Evolutionary conservation across 2,113 vertebrate species (phyloP).

Genomic region (Eptesicus fuscus): DNA sequence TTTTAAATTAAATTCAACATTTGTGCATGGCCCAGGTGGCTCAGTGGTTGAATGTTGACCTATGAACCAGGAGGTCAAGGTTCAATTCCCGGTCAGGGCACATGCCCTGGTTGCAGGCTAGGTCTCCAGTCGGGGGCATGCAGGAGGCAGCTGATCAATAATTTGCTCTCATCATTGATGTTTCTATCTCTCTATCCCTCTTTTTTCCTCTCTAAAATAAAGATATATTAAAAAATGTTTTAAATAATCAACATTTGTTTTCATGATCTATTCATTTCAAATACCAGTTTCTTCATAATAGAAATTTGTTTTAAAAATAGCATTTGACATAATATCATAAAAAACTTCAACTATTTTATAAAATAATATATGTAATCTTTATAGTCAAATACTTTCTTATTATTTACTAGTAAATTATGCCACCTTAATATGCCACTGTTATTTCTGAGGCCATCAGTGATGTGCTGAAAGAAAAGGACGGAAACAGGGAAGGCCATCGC

Average conservation of each 20-base stretch:
- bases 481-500: neutral
- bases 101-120: no score
- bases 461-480: conserved; percentile 41
- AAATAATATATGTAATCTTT: neutral
- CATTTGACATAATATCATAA: neutral
- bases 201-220: no score
- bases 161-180: no score
- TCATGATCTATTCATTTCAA: neutral
- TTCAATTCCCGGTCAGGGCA: no score
- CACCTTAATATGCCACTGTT: neutral
- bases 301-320: neutral
- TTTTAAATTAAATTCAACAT: neutral
- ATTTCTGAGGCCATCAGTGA: neutral
- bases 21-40: no score
- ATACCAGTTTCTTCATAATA: neutral
- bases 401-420: conserved; percentile 8
- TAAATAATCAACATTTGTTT: neutral
- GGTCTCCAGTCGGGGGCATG: no score
- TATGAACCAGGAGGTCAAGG: no score
- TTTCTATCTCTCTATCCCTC: no score
- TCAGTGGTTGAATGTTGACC: no score
- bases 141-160: no score
- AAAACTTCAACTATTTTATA: neutral
- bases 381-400: neutral
- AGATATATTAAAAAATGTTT: no score